Base-by-base conservation (phyloP, 2,113 vertebrate genomes). In the Uropsilus gracilis region DNA sequence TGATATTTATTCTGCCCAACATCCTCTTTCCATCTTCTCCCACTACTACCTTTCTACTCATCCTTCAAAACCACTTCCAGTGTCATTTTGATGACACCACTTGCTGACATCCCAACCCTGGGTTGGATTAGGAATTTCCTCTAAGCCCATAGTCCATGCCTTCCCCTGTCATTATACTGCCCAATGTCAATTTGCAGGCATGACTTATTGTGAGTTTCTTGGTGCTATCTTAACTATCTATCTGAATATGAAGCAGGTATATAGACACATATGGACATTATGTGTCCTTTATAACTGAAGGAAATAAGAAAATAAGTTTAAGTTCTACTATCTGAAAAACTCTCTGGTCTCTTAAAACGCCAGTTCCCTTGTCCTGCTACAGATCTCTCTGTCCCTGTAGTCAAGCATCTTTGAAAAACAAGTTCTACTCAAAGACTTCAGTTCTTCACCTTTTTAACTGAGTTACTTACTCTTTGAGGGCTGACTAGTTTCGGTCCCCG, bases 261-360 rank as follows among this genome's bases (percentile, higher is more conserved):
- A 68, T 2, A 80, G 71, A n/a, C 59, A 10, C 28, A 30, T 30
- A 64, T 69, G 28, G 50, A 22, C 68, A 90, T 53, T 87, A 61
- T 63, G 10, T n/a, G 64, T 83, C 34, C 90, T 90, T 39, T 75
- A 72, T 59, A 96, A 91, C 86, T 16, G 26, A 90, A 93, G 42
- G 39, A 81, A 92, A 39, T 37, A 88, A 94, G 11, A 57, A 92
- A 78, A 69, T 75, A 61, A 37, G 64, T 93, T 71, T 77, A 95
- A 34, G 22, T 57, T 85, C 26, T 86, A 5, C 82, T 59, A 9
- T 93, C 80, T 83, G 76, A 91, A 86, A 96, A 95, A 84, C 14
- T 55, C 42, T 75, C 28, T 71, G 39, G n/a, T 1, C 44, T 17
- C 24, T 11, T 90, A 64, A 89, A 93, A 82, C 11, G 61, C 57